phyloP scores from a whole-genome alignment of 2,888 invertebrate genomes.

The Sinodicranocentrus sp. region DNA sequence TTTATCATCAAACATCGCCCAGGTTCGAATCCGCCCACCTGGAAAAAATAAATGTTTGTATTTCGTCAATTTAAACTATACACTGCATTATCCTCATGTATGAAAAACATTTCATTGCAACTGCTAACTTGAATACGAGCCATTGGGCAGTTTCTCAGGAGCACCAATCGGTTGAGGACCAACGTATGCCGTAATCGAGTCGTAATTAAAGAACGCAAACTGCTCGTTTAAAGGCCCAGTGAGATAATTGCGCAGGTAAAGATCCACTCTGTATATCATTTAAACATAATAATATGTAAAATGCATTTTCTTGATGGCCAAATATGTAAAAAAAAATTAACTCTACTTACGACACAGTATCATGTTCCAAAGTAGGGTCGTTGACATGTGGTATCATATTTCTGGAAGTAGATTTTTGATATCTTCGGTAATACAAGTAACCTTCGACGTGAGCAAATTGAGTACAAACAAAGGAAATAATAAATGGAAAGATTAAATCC shows the following conservation, averaged over 20 bases:
- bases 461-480: no score
- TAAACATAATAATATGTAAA: no score
- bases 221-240: constrained; percentile 24
- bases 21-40: constrained; percentile 6
- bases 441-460: no score
- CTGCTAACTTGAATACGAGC: neutral
- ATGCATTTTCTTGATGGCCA: constrained; percentile 41
- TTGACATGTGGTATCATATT: no score
- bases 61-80: no score
- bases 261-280: constrained; percentile 74
- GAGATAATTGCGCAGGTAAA: constrained; percentile 7
- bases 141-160: neutral
- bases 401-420: no score
- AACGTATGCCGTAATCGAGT: constrained; percentile 28
- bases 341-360: neutral
- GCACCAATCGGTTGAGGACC: constrained; percentile 14
- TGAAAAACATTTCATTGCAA: no score
- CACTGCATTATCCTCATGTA: no score
- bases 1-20: constrained; percentile 49
- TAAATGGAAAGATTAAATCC: no score
- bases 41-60: no score
- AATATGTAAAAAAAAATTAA: neutral
- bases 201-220: constrained; percentile 16
- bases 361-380: no score
- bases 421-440: no score